phyloP scores from a whole-genome alignment of 2,888 invertebrate genomes.

The Ophion slaviceki region DNA sequence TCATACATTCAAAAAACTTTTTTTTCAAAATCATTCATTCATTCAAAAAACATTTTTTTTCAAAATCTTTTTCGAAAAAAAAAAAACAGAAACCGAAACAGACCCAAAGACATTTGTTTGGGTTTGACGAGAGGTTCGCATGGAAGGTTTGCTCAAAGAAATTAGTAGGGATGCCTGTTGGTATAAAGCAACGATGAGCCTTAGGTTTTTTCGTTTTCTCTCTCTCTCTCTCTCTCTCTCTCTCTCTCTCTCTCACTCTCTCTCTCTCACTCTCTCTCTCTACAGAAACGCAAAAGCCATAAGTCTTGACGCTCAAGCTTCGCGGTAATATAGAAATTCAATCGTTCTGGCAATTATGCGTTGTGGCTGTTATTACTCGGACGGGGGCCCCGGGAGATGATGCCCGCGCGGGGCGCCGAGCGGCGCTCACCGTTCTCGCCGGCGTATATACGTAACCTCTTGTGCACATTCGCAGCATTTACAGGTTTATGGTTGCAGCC shows the following conservation, averaged over 20 bases:
- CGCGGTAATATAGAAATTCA: slow-evolving; percentile 82
- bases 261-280: slow-evolving; percentile 19
- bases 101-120: no score
- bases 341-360: slow-evolving; percentile 82
- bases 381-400: slow-evolving; percentile 67
- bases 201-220: no score
- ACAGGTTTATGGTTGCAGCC: slow-evolving; percentile 30
- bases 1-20: no score
- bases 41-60: no score
- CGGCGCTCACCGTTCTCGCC: slow-evolving; percentile 12
- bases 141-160: no score
- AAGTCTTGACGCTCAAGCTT: slow-evolving; percentile 72
- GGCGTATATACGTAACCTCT: background rate
- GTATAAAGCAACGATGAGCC: no score
- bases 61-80: no score
- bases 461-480: slow-evolving; percentile 41
- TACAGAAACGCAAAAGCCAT: slow-evolving; percentile 58
- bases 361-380: slow-evolving; percentile 80
- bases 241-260: slow-evolving; percentile 10
- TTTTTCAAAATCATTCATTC: no score
- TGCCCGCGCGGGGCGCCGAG: slow-evolving; percentile 56
- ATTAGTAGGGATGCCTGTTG: no score
- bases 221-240: slow-evolving; percentile 17
- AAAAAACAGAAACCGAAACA: no score
- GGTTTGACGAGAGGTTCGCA: no score